These are phyloP conservation scores for Eupithecia exiguata DNA, from an alignment of 2,888 invertebrate species.

Conservation along the genomic window DNA sequence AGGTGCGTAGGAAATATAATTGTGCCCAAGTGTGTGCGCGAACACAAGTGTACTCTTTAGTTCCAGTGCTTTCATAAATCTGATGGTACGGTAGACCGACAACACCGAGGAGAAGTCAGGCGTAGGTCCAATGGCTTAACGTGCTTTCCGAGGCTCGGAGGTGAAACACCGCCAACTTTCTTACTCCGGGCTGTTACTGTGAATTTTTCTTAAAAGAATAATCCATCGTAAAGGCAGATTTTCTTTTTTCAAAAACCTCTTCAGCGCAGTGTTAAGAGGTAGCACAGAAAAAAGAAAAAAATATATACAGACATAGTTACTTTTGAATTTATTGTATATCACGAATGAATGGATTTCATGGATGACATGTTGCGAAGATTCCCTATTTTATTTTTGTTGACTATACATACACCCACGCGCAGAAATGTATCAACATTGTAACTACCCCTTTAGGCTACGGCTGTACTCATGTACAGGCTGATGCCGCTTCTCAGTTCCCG, in stretches of 20 bases:
- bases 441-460: background rate
- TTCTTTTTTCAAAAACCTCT: background rate
- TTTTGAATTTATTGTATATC: background rate
- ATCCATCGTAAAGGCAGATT: background rate
- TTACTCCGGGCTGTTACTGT: too few relatives aligned
- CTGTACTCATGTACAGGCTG: slow-evolving; percentile 2
- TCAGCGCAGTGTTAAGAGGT: background rate
- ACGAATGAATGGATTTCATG: background rate
- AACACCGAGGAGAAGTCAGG: too few relatives aligned
- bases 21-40: too few relatives aligned
- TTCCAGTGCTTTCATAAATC: too few relatives aligned
- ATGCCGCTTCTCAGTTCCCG: slow-evolving; percentile 4
- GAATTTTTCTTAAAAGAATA: too few relatives aligned
- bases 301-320: background rate
- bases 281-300: background rate
- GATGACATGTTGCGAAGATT: background rate
- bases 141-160: too few relatives aligned
- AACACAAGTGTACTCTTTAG: too few relatives aligned
- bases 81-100: too few relatives aligned
- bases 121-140: too few relatives aligned
- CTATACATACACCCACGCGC: background rate
- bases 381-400: background rate
- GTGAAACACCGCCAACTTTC: too few relatives aligned
- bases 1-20: too few relatives aligned
- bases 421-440: background rate